These are phyloP conservation scores for Chiridota heheva DNA, from an alignment of 35 echinoderm and acorn worm species.

Conservation along the genomic window DNA sequence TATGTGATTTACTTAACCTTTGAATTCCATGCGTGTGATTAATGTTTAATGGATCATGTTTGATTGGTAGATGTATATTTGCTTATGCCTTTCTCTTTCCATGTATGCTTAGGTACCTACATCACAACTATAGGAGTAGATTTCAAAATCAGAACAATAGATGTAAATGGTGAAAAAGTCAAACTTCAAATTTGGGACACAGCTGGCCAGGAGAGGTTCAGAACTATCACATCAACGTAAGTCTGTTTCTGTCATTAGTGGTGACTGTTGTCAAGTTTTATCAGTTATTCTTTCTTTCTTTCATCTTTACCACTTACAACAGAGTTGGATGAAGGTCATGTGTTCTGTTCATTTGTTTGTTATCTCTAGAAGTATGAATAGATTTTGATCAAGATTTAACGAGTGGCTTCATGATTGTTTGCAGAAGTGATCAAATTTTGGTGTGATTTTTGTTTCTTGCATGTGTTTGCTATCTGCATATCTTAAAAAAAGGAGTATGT, in stretches of 20 bases:
- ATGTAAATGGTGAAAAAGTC: conserved; percentile 96
- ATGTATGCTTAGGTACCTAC: conserved; percentile 75
- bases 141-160: conserved; percentile 99
- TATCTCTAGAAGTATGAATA: not conserved
- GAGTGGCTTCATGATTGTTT: no score
- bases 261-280: no score
- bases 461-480: no score
- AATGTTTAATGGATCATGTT: not conserved
- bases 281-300: no score
- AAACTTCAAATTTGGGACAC: conserved; percentile 99
- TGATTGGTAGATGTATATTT: not conserved
- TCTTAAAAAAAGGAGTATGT: no score
- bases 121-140: conserved; percentile 99
- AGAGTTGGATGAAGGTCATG: not conserved
- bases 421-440: no score
- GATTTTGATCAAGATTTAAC: no score
- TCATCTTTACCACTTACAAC: not conserved
- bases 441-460: no score
- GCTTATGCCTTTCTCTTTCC: not conserved
- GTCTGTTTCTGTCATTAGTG: not conserved
- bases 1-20: not conserved
- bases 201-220: conserved; percentile 94
- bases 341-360: not conserved
- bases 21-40: not conserved
- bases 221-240: conserved; percentile 99